These are phyloP conservation scores for Ceratothoa steindachneri DNA, from an alignment of 2,888 invertebrate species.

Conservation along the genomic window DNA sequence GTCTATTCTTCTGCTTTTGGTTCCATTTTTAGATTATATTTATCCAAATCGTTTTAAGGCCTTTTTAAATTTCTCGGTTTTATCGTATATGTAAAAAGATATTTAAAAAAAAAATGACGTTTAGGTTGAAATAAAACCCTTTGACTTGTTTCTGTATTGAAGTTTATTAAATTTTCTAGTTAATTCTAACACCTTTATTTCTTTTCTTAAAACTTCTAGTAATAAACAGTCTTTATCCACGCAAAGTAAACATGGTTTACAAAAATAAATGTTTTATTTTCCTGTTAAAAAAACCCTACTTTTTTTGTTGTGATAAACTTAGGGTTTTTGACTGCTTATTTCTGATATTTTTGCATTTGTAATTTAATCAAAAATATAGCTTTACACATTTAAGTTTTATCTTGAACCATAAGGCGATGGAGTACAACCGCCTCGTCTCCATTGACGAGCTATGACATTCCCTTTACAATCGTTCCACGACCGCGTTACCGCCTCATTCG, in stretches of 20 bases:
- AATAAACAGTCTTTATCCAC: not conserved
- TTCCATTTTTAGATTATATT: not conserved
- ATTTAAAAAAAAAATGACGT: not conserved
- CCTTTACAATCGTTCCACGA: too few relatives aligned
- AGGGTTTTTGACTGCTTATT: not conserved
- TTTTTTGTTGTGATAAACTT: not conserved
- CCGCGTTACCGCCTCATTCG: too few relatives aligned
- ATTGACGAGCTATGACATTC: too few relatives aligned
- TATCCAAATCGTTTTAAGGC: not conserved
- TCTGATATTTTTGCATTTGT: not conserved
- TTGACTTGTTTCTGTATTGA: not conserved
- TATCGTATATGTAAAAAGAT: not conserved
- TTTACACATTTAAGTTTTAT: not conserved
- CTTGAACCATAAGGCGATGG: too few relatives aligned
- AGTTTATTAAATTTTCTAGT: not conserved
- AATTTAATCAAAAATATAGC: not conserved
- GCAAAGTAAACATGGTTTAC: not conserved
- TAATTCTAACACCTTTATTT: not conserved
- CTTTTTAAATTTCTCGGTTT: not conserved
- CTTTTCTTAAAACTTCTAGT: not conserved
- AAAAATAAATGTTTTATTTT: not conserved
- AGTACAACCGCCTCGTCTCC: too few relatives aligned
- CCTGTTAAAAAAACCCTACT: not conserved
- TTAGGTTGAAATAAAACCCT: not conserved
- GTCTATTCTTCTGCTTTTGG: not conserved